Conservation (phyloP, 2,797 vertebrate genomes). For the Spea hammondii region DNA sequence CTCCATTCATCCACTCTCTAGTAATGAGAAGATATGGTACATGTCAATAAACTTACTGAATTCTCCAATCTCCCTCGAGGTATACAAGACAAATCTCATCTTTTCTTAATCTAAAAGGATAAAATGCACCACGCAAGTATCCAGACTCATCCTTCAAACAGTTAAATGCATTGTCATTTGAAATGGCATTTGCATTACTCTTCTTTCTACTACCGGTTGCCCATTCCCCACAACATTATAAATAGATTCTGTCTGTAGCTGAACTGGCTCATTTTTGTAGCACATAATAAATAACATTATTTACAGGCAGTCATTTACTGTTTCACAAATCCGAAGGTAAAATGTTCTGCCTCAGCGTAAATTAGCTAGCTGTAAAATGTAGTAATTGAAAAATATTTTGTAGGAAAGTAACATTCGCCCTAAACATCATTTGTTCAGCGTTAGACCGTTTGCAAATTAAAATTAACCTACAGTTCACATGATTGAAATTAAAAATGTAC, state of each 20-base stretch:
- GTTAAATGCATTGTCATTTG: slow-evolving; percentile 53
- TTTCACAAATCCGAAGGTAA: slow-evolving; percentile 50
- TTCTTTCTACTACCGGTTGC: slow-evolving; percentile 45
- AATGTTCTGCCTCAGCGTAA: slow-evolving; percentile 51
- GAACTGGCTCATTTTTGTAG: slow-evolving; percentile 51
- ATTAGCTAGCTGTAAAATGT: slow-evolving; percentile 50
- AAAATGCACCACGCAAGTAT: slow-evolving; percentile 36
- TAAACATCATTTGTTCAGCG: slow-evolving; percentile 47
- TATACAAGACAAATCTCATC: slow-evolving; percentile 24
- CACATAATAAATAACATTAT: slow-evolving; percentile 53
- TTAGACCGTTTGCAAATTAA: slow-evolving; percentile 42
- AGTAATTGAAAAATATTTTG: slow-evolving; percentile 52
- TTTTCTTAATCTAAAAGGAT: slow-evolving; percentile 36
- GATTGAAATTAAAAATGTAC: slow-evolving; percentile 22
- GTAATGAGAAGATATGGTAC: slow-evolving; percentile 22
- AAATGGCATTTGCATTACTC: slow-evolving; percentile 53
- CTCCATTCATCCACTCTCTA: too few species aligned
- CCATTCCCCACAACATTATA: slow-evolving; percentile 50
- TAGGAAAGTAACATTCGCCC: slow-evolving; percentile 46
- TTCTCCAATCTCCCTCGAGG: slow-evolving; percentile 21
- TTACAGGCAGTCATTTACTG: slow-evolving; percentile 52
- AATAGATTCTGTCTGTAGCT: slow-evolving; percentile 51
- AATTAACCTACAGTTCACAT: slow-evolving; percentile 29
- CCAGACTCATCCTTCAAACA: slow-evolving; percentile 48
- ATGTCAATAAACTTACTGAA: slow-evolving; percentile 23